phyloP scores from a whole-genome alignment of 2,888 invertebrate species.

The Melieria crassipennis region DNA sequence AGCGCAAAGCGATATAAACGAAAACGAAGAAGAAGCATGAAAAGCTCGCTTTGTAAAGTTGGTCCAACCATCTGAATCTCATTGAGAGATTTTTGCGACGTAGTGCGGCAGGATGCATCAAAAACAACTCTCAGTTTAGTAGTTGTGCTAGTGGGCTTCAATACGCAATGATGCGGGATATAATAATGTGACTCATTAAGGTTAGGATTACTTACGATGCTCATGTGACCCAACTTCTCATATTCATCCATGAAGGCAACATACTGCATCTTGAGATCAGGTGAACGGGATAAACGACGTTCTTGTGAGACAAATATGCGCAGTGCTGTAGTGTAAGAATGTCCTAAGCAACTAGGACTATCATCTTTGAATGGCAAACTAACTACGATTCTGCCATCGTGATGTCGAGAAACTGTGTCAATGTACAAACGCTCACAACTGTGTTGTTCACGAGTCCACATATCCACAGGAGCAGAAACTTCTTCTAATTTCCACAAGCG shows the following conservation, averaged over 20 bases:
- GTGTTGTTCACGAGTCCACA: neutral
- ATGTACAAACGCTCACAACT: neutral
- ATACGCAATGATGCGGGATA: slow-evolving; percentile 40
- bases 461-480: neutral
- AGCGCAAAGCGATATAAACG: slow-evolving; percentile 32
- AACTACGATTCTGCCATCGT: neutral
- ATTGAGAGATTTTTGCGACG: slow-evolving; percentile 37
- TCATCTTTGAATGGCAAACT: neutral
- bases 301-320: slow-evolving; percentile 35
- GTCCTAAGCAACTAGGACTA: slow-evolving; percentile 38
- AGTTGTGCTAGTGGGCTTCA: slow-evolving; percentile 33
- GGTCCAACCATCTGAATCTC: slow-evolving; percentile 29
- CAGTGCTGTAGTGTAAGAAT: slow-evolving; percentile 36
- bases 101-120: slow-evolving; percentile 36
- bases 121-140: slow-evolving; percentile 39
- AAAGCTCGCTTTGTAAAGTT: slow-evolving; percentile 35
- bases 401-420: neutral
- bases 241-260: slow-evolving; percentile 36
- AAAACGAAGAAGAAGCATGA: slow-evolving; percentile 33
- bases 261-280: slow-evolving; percentile 32
- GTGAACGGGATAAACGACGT: slow-evolving; percentile 26
- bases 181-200: slow-evolving; percentile 32
- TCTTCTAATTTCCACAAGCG: slow-evolving; percentile 28
- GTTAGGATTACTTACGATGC: slow-evolving; percentile 9
- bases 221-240: slow-evolving; percentile 32